These are phyloP conservation scores for Nylanderia fulva DNA, from an alignment of 1,140 invertebrate genomes.

Conservation along the genomic window DNA sequence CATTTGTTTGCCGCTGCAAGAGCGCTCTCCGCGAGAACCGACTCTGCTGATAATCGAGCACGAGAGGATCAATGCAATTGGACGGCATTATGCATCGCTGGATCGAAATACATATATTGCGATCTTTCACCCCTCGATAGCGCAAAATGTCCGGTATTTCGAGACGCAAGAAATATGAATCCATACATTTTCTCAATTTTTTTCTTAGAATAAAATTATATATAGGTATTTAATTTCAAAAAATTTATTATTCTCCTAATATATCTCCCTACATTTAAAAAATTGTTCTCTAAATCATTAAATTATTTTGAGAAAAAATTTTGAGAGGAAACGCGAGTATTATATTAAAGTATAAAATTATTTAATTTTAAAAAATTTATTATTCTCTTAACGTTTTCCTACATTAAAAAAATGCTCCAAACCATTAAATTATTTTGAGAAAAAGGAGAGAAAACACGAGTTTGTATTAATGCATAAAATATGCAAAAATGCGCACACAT, in stretches of 20 bases:
- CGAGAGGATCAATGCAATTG: conserved; percentile 30
- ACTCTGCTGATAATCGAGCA: conserved; percentile 28
- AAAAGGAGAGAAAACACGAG: no score
- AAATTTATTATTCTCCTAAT: not conserved
- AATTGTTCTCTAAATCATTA: not conserved
- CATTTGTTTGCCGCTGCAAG: conserved; percentile 44
- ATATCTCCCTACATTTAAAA: conserved; percentile 9
- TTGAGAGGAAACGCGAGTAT: no score
- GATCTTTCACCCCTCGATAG: not conserved
- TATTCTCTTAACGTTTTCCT: not conserved
- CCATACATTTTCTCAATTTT: not conserved
- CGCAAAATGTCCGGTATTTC: not conserved
- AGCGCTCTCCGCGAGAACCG: conserved; percentile 1
- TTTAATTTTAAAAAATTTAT: not conserved
- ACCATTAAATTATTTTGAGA: not conserved
- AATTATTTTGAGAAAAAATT: no score
- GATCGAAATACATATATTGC: not conserved
- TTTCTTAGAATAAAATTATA: not conserved
- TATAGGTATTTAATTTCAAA: no score
- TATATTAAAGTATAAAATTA: no score
- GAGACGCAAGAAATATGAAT: not conserved
- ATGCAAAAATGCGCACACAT: not conserved
- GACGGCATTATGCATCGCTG: conserved; percentile 43
- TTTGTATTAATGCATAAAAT: no score
- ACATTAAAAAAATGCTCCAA: not conserved